Percentiles rank a stretch among this genome's conserved stretches.
Conservation (phyloP, 1,140 invertebrate species). For the Pseudomyrmex pallidus region DNA sequence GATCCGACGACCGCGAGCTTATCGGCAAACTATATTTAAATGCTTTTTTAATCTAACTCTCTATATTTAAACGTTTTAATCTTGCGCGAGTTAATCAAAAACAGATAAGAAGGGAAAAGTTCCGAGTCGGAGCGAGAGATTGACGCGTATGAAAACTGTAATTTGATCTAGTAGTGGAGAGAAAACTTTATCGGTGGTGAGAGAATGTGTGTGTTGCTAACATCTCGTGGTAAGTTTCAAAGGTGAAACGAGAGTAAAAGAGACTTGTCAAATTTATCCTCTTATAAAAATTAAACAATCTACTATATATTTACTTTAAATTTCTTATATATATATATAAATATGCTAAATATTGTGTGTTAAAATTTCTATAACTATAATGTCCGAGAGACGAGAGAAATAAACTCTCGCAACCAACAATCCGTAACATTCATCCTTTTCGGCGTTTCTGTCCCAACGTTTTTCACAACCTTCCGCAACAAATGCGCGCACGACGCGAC, state of each 20-base stretch:
- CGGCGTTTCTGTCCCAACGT: conserved; percentile 5
- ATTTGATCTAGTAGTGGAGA: conserved; percentile 44
- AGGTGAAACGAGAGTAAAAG: not conserved
- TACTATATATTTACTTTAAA: too few relatives aligned
- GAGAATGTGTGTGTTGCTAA: conserved; percentile 19
- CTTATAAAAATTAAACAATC: too few relatives aligned
- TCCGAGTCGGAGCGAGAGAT: not conserved
- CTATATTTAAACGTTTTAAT: too few relatives aligned
- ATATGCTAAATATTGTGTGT: too few relatives aligned
- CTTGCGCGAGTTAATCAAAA: too few relatives aligned
- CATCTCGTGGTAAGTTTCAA: conserved; percentile 13
- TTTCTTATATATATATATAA: too few relatives aligned
- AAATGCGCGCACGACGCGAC: conserved; percentile 29
- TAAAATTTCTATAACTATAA: too few relatives aligned
- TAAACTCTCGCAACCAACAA: too few relatives aligned
- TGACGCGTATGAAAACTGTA: conserved; percentile 63
- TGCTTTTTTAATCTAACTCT: not conserved
- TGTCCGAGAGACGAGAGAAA: too few relatives aligned
- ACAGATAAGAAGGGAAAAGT: too few relatives aligned
- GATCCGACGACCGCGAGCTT: not conserved
- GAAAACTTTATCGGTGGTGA: conserved; percentile 32
- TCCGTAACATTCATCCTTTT: not conserved
- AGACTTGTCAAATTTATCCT: not conserved
- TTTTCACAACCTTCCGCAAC: conserved; percentile 7
- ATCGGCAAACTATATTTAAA: not conserved